Evolutionary conservation across 2,888 invertebrate genomes (phyloP).

Genomic region (Limnephilus rhombicus): DNA sequence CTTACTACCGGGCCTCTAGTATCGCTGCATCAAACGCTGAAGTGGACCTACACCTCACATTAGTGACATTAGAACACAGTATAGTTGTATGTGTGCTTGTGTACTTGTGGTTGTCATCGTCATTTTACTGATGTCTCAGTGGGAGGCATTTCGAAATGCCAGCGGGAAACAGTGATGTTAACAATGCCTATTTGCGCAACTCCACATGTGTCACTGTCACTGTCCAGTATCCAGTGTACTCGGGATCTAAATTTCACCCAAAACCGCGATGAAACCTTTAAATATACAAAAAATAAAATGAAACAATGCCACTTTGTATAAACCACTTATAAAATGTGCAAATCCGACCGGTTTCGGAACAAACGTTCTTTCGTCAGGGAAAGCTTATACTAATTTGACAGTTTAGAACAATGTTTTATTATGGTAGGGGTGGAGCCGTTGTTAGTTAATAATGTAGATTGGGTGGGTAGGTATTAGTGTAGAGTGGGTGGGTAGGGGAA

Average conservation of each 20-base stretch:
- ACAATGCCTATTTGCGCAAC: background rate
- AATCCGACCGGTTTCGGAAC: no score
- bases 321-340: no score
- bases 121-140: background rate
- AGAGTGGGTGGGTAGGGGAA: no score
- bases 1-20: no score
- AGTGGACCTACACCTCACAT: background rate
- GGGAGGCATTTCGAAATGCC: background rate
- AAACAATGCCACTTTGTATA: no score
- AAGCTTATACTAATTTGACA: no score
- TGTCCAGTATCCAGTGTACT: background rate
- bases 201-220: background rate
- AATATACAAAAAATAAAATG: no score
- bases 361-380: no score
- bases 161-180: background rate
- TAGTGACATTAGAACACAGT: background rate
- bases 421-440: no score
- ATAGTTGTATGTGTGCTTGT: background rate
- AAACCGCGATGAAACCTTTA: background rate
- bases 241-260: background rate
- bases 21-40: background rate
- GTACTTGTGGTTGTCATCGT: background rate
- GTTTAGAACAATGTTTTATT: no score
- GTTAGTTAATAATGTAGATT: no score
- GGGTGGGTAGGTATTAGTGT: no score